Conservation (phyloP, 2,888 invertebrate genomes). For the Hemicrepidius hirtus region DNA sequence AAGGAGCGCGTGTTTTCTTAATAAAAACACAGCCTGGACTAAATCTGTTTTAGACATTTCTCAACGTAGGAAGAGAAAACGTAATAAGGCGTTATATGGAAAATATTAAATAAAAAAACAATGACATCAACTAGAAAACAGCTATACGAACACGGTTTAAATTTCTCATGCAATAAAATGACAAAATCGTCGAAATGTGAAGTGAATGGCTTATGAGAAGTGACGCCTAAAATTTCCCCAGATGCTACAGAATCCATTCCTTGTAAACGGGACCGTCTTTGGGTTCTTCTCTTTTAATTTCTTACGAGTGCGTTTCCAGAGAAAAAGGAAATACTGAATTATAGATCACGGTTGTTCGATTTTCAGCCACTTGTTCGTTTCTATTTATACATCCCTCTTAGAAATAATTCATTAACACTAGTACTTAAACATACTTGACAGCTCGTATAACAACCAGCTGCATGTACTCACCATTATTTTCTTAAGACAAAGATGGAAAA, state of each 20-base stretch:
- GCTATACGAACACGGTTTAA: neutral
- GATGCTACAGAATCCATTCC: slow-evolving; percentile 18
- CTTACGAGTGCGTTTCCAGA: slow-evolving; percentile 15
- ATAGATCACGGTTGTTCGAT: slow-evolving; percentile 13
- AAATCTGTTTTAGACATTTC: no score
- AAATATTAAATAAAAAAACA: neutral
- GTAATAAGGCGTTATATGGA: no score
- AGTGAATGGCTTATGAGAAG: slow-evolving; percentile 18
- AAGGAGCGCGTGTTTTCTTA: no score
- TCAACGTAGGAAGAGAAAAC: no score
- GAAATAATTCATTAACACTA: neutral
- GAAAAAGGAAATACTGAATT: slow-evolving; percentile 13
- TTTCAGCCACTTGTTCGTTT: slow-evolving; percentile 6
- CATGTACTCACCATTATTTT: no score
- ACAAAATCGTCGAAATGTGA: slow-evolving; percentile 20
- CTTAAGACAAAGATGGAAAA: no score
- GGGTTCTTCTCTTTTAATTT: slow-evolving; percentile 14
- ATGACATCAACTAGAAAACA: neutral
- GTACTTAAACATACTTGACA: neutral
- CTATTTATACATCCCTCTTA: neutral
- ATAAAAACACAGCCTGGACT: no score
- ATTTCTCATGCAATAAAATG: slow-evolving; percentile 26
- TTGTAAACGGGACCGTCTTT: slow-evolving; percentile 22
- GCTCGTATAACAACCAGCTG: no score
- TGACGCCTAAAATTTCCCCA: slow-evolving; percentile 28